Percentiles rank a stretch among this genome's conserved stretches.
Evolutionary conservation across 2,888 invertebrate genomes (phyloP).

Genomic region (Campoplex capitator): DNA sequence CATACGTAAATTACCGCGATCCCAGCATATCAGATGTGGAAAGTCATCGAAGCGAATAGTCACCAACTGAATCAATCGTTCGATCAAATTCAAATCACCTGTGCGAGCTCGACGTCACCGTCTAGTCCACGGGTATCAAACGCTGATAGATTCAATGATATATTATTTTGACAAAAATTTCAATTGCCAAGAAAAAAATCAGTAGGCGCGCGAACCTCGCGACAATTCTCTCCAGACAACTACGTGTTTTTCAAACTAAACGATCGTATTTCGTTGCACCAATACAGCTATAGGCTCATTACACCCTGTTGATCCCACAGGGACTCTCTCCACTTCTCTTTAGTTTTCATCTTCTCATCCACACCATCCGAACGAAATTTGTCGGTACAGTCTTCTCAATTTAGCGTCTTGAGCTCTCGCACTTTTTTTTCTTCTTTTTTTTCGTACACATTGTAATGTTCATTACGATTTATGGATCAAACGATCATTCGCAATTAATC

Average conservation of each 20-base stretch:
- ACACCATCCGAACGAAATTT: not conserved
- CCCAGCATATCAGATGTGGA: not conserved
- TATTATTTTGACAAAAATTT: not conserved
- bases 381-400: conserved; percentile 2
- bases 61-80: conserved; percentile 48
- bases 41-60: conserved; percentile 10
- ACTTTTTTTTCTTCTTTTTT: not conserved
- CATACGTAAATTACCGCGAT: not conserved
- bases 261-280: conserved; percentile 9
- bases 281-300: not conserved
- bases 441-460: not conserved
- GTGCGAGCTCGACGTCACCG: conserved; percentile 16
- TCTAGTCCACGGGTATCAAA: not conserved
- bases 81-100: conserved; percentile 31
- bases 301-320: conserved; percentile 3
- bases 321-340: conserved; percentile 4
- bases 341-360: not conserved
- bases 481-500: not conserved
- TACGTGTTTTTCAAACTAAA: conserved; percentile 16
- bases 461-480: not conserved
- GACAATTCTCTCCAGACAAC: not conserved
- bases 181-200: not conserved
- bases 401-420: not conserved
- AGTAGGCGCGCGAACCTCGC: not conserved
- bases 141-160: conserved; percentile 16